Base-by-base conservation (phyloP, 2,797 vertebrate species). In the Manis pentadactyla region DNA sequence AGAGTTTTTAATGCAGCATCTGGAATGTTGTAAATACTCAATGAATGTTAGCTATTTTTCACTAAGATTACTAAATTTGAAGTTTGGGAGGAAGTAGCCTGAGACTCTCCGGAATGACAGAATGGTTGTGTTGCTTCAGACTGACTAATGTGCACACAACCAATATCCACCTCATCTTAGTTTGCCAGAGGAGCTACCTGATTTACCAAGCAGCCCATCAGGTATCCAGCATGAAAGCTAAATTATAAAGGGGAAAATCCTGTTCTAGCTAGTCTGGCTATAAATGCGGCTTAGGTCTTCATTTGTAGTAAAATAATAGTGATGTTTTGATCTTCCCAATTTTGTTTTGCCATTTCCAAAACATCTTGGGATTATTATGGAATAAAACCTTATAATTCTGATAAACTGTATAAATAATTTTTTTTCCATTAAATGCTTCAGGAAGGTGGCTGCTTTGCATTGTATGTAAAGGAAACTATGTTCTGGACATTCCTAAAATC, bases 341-440 rank as follows among this genome's bases (percentile, higher is more conserved):
- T 84, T 92, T 71, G 5, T 68, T 91, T 95, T 66, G 79, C 11
- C 5, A 61, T 86, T 96, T 89, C 8, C 4, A 37, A 96, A 90
- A 73, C 15, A 87, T 21, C 42, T 90, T 18, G 25, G 14, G 6
- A 73, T 78, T 92, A 84, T 19, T 63, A 5, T 29, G 12, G 23
- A 34, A 27, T 53, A 57, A 82, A 88, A 63, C 66, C 39, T 82
- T 92, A 88, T 90, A 93, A 57, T 92, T 93, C 53, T 82, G 49
- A 77, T 34, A 79, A 75, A 86, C 75, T 13, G 6, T 87, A 1
- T 13, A 91, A 93, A 39, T 0, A 55, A 81, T 49, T 39, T 75
- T 64, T 39, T 27, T 34, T 21, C 7, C 19, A 83, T 4, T 37
- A 25, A 14, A 73, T 34, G 71, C 1, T 68, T 37, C 31, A 6